A percentile compares a stretch with the other conserved stretches of the same genome.
Evolutionary conservation across 1,140 invertebrate genomes (phyloP).

Genomic region (Plectrocnemia conspersa): DNA sequence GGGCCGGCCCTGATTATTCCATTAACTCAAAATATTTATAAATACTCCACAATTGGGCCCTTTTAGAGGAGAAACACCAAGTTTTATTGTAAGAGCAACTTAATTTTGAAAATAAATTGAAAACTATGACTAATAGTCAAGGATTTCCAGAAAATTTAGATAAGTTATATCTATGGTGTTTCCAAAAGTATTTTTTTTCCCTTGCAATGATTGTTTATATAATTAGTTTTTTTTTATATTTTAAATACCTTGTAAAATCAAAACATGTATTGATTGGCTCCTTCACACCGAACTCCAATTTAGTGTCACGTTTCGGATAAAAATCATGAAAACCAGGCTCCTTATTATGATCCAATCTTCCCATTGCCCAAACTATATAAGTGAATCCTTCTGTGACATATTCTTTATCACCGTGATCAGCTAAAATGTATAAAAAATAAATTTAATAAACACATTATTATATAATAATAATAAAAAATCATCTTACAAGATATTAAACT

Average conservation of each 20-base stretch:
- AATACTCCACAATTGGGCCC: constrained; percentile 66
- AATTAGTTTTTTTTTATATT: not conserved
- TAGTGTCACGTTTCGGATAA: constrained; percentile 67
- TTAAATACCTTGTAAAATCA: constrained; percentile 56
- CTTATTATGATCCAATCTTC: constrained; percentile 68
- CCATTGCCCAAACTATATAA: constrained; percentile 81
- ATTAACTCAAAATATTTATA: constrained; percentile 55
- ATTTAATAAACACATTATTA: not conserved
- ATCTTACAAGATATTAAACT: constrained; percentile 66
- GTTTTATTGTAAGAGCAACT: too few species aligned
- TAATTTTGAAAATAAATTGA: not conserved
- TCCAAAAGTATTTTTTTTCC: too few species aligned
- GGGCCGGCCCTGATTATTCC: too few species aligned
- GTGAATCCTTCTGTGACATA: constrained; percentile 61
- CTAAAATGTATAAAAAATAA: constrained; percentile 44
- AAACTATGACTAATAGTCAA: not conserved
- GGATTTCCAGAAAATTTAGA: not conserved
- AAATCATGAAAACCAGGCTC: constrained; percentile 81
- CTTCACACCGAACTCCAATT: constrained; percentile 62
- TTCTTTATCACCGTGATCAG: constrained; percentile 74
- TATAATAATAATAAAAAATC: too few species aligned
- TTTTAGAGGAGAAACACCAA: constrained; percentile 65
- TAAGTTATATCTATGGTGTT: too few species aligned
- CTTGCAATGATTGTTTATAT: too few species aligned
- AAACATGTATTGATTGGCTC: constrained; percentile 65